Evolutionary conservation across 2,888 invertebrate species (phyloP), one percentile per base, ranked within the genome.

Genomic region (Hyles lineata): DNA sequence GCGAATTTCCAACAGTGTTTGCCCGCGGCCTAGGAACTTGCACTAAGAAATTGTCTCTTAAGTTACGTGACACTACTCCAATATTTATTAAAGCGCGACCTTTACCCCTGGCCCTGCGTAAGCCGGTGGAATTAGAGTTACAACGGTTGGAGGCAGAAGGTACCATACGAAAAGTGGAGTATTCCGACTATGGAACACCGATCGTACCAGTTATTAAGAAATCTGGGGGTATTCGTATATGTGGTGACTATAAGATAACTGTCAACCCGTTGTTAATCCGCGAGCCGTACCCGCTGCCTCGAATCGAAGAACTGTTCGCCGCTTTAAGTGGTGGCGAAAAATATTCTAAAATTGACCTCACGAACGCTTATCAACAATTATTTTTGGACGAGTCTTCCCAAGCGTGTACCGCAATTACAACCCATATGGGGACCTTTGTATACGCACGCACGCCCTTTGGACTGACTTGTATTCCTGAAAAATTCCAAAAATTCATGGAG

Each of bases 141-240:
- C 74, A 77, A 8, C 78, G 83, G 0, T 72, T 85, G 55, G 77
- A 79, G 67, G 71, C 72, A 29, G 80, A n/a, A 78, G 60, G 75
- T 35, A 74, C 75, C 9, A 81, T 84, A 32, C 76, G 77, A 55
- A 75, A 74, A 21, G 80, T 83, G 0, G 82, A 82, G 6, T 58
- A 75, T 9, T 83, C 82, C 0, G 82, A 81, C 15, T 82, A 79
- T 63, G 83, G 80, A 9, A 84, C 82, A 21, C 83, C 78, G 2
- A 77, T 29, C 3, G 29, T 29, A 29, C 29, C 29, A 29, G 29
- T 29, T 29, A 29, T 29, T 29, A 29, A 29, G 80, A 58, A 58
- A 29, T 59, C 58, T 59, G 62, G 73, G 19, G 76, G 72, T 7
- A 72, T 79, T 23, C 70, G 79, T 19, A 74, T 79, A 21, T 78